These are phyloP conservation scores for Therioaphis trifolii DNA, from an alignment of 2,888 invertebrate genomes.

Conservation along the genomic window DNA sequence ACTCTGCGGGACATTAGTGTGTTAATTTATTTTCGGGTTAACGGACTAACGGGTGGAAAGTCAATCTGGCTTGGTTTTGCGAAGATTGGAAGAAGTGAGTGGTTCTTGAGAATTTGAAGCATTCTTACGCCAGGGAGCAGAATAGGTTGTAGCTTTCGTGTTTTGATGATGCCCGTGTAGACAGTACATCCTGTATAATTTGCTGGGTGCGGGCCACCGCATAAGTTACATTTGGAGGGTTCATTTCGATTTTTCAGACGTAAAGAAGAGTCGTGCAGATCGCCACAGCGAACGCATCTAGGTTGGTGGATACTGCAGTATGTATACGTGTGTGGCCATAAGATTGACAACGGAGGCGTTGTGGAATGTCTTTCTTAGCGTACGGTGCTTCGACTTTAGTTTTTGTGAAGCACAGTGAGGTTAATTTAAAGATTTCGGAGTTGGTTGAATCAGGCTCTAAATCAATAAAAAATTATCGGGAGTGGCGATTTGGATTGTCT, in stretches of 20 bases:
- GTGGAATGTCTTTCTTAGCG: slow-evolving; percentile 31
- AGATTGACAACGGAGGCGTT: slow-evolving; percentile 33
- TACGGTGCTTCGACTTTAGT: slow-evolving; percentile 24
- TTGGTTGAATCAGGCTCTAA: too few relatives aligned
- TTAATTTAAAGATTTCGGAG: too few relatives aligned
- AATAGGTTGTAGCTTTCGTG: not conserved
- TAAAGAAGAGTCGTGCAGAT: slow-evolving; percentile 23
- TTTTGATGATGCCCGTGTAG: not conserved
- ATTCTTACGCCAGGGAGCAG: not conserved
- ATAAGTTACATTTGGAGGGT: too few relatives aligned
- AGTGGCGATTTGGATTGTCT: too few relatives aligned
- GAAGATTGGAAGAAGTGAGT: slow-evolving; percentile 4
- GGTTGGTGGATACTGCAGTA: slow-evolving; percentile 10
- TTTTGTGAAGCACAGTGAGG: too few relatives aligned
- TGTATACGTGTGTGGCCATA: slow-evolving; percentile 35
- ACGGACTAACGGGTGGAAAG: too few relatives aligned
- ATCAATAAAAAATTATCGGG: too few relatives aligned
- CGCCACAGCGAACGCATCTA: not conserved
- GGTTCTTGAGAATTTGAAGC: not conserved
- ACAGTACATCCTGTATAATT: too few relatives aligned
- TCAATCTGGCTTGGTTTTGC: slow-evolving; percentile 16
- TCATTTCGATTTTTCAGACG: slow-evolving; percentile 15
- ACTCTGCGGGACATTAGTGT: not conserved
- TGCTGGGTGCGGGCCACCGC: too few relatives aligned
- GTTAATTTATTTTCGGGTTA: slow-evolving; percentile 20